Conservation (phyloP, 2,888 invertebrate species). For the Sphaerophoria taeniata region DNA sequence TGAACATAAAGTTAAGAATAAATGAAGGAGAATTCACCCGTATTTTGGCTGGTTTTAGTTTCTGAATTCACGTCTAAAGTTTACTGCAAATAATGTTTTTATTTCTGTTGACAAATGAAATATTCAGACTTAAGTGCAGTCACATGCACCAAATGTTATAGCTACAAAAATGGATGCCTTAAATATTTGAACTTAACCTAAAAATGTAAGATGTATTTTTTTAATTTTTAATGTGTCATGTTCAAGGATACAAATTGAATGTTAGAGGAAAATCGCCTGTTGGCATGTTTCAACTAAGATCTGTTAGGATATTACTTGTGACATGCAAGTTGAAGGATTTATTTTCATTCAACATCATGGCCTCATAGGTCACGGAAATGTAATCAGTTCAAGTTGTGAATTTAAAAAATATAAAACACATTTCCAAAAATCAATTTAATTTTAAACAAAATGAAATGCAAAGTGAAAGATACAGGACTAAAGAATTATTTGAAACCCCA, state of each 20-base stretch:
- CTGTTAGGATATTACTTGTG: neutral
- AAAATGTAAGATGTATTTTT: neutral
- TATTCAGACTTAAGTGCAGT: constrained; percentile 10
- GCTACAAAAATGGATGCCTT: neutral
- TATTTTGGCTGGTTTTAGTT: neutral
- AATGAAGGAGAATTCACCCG: constrained; percentile 1
- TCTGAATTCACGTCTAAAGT: constrained; percentile 7
- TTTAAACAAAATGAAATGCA: no score
- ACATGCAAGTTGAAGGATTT: neutral
- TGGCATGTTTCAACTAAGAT: neutral
- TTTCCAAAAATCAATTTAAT: no score
- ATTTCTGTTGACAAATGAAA: constrained; percentile 2
- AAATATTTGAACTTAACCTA: neutral
- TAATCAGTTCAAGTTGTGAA: neutral
- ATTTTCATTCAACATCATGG: constrained; percentile 10
- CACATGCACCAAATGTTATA: constrained; percentile 2
- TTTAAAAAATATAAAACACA: no score
- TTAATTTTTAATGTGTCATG: constrained; percentile 11
- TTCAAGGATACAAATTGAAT: neutral
- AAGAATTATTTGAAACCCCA: no score
- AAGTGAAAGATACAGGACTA: no score
- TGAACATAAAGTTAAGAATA: constrained; percentile 5
- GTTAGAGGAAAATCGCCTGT: neutral
- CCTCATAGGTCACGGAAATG: neutral
- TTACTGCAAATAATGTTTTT: neutral